A percentile compares a stretch with the other conserved stretches of the same genome.
Evolutionary conservation across 1,140 invertebrate genomes (phyloP).

Genomic region (Drosophila lacertosa): DNA sequence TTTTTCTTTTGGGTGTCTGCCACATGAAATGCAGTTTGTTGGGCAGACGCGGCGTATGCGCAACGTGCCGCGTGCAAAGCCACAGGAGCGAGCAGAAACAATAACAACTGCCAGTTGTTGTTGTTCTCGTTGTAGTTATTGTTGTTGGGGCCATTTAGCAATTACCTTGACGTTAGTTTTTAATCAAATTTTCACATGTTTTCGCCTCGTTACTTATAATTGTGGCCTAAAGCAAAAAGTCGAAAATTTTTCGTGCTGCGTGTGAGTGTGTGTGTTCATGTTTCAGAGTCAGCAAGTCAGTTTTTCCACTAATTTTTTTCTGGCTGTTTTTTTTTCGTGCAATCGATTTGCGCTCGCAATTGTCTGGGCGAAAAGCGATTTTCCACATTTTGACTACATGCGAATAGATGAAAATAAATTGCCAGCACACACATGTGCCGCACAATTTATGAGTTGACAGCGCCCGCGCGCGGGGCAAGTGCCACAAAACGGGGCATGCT

Average conservation of each 20-base stretch:
- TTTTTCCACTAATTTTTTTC: constrained; percentile 31
- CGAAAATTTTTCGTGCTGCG: constrained; percentile 14
- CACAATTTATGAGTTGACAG: constrained; percentile 59
- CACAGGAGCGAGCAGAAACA: background rate
- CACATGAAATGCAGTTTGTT: background rate
- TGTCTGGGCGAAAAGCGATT: constrained; percentile 60
- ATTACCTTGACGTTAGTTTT: constrained; percentile 75
- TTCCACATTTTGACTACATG: constrained; percentile 49
- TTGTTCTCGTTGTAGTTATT: too few relatives aligned
- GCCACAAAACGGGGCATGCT: constrained; percentile 10
- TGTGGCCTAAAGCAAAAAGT: constrained; percentile 22
- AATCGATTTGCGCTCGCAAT: constrained; percentile 72
- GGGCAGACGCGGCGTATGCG: constrained; percentile 32
- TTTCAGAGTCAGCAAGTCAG: constrained; percentile 33
- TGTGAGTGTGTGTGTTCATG: constrained; percentile 4
- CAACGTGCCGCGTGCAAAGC: constrained; percentile 17
- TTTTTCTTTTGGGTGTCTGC: too few relatives aligned
- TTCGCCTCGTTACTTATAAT: constrained; percentile 40
- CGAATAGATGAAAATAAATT: constrained; percentile 78
- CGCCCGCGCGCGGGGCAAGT: background rate
- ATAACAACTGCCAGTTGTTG: constrained; percentile 18
- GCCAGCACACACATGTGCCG: constrained; percentile 70
- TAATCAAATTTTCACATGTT: constrained; percentile 74
- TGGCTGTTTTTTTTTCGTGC: constrained; percentile 23
- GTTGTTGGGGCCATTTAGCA: constrained; percentile 56